phyloP scores from a whole-genome alignment of 2,113 vertebrate genomes.

The Hylia prasina region DNA sequence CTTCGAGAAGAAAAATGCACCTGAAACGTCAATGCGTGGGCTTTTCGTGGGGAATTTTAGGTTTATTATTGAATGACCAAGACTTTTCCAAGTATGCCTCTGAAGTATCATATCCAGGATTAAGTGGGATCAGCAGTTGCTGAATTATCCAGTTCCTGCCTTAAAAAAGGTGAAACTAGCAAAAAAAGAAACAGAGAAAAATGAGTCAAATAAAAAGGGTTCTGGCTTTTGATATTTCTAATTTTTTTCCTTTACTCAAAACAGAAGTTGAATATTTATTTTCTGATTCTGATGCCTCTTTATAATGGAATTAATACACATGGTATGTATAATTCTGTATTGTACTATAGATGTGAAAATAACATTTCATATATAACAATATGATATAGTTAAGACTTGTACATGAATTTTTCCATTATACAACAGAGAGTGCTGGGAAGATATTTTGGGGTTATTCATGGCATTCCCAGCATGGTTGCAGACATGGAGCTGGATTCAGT shows the following conservation, averaged over 20 bases:
- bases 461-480: neutral
- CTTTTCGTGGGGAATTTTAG: neutral
- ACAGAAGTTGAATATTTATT: neutral
- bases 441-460: neutral
- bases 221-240: neutral
- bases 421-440: neutral
- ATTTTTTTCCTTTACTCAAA: neutral
- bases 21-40: neutral
- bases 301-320: neutral
- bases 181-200: neutral
- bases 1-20: neutral
- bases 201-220: neutral
- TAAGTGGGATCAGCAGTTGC: too few relatives aligned
- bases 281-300: neutral
- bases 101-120: neutral
- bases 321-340: neutral
- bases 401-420: accelerated
- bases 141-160: neutral
- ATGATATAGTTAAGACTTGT: neutral
- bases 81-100: neutral
- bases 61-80: neutral
- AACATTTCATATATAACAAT: neutral
- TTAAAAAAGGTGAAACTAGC: neutral
- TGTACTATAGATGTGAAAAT: neutral
- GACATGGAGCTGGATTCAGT: neutral